phyloP scores from a whole-genome alignment of 1,140 invertebrate genomes.

The Tribolium castaneum region DNA sequence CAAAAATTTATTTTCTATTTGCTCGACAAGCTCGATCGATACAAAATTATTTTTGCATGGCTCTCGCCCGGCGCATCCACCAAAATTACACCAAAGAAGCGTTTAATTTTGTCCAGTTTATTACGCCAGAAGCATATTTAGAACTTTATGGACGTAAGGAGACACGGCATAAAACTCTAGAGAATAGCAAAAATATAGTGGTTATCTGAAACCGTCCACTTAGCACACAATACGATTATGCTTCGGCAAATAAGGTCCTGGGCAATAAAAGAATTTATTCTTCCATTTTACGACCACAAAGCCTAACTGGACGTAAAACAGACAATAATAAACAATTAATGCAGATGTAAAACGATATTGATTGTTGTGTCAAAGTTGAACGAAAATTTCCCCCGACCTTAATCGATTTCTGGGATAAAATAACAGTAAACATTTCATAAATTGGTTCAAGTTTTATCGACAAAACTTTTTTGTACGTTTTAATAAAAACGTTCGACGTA shows the following conservation, averaged over 20 bases:
- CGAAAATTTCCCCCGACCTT: neutral
- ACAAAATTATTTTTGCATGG: neutral
- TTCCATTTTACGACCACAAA: slow-evolving; percentile 1
- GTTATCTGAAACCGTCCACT: slow-evolving; percentile 27
- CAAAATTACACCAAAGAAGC: neutral
- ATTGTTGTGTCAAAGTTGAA: too few species aligned
- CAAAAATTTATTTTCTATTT: slow-evolving; percentile 11
- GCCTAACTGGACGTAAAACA: slow-evolving; percentile 5
- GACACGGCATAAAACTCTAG: slow-evolving; percentile 9
- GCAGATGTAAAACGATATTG: neutral
- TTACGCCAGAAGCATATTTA: neutral
- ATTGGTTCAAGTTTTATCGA: neutral
- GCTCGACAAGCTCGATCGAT: neutral
- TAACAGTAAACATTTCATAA: neutral
- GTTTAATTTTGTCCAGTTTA: slow-evolving; percentile 1
- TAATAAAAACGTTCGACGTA: slow-evolving; percentile 1
- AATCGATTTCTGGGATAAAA: neutral
- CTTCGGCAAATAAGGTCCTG: slow-evolving; percentile 22
- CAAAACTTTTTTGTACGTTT: neutral
- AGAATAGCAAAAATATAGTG: slow-evolving; percentile 16
- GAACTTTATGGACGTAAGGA: neutral
- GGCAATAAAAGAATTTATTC: slow-evolving; percentile 13
- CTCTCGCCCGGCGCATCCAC: neutral
- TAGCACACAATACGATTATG: slow-evolving; percentile 24
- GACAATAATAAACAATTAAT: slow-evolving; percentile 22